Conservation (phyloP, 2,888 invertebrate genomes). For the Andrena chrysosceles region DNA sequence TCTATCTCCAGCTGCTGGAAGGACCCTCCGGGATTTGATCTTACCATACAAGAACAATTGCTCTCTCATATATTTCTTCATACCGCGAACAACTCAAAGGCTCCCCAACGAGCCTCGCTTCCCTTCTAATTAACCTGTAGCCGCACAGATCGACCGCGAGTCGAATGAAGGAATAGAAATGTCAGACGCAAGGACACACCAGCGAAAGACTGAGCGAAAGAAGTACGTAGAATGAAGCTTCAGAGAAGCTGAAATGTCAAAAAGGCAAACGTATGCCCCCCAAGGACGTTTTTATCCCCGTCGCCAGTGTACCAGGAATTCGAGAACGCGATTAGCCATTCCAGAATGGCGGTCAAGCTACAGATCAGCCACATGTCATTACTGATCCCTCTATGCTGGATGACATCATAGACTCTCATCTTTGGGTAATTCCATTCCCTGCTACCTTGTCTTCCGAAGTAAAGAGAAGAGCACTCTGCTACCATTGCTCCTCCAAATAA, state of each 20-base stretch:
- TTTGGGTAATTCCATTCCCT: slow-evolving; percentile 62
- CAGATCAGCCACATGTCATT: slow-evolving; percentile 62
- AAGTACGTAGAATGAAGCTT: background rate
- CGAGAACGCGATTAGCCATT: slow-evolving; percentile 50
- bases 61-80: too few relatives aligned
- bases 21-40: too few relatives aligned
- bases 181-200: slow-evolving; percentile 20
- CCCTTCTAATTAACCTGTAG: slow-evolving; percentile 20
- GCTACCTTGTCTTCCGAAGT: slow-evolving; percentile 40
- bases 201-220: slow-evolving; percentile 10
- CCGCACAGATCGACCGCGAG: background rate
- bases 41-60: too few relatives aligned
- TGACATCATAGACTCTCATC: slow-evolving; percentile 72
- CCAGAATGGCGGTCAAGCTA: slow-evolving; percentile 45
- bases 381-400: slow-evolving; percentile 59
- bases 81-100: background rate
- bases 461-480: slow-evolving; percentile 19
- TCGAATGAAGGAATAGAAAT: slow-evolving; percentile 31
- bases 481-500: slow-evolving; percentile 63
- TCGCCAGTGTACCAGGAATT: slow-evolving; percentile 37
- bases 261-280: background rate
- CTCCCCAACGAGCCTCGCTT: background rate
- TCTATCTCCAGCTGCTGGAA: too few relatives aligned
- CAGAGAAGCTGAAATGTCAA: slow-evolving; percentile 18
- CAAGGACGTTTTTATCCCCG: slow-evolving; percentile 33